These are phyloP conservation scores for Sycophaga agraensis DNA, from an alignment of 1,140 invertebrate species.

Conservation along the genomic window DNA sequence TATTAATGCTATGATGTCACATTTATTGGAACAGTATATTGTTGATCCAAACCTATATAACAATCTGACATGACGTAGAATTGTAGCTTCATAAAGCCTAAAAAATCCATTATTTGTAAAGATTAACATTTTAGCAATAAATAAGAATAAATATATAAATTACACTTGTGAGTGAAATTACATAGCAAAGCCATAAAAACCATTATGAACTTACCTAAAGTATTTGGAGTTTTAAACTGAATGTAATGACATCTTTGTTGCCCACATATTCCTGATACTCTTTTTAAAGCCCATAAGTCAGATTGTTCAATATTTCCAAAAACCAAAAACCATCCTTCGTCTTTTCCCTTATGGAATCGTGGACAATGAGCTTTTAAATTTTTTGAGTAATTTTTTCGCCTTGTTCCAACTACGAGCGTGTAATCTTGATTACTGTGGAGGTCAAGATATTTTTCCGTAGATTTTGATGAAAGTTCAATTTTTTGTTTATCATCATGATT, in stretches of 20 bases:
- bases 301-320: slow-evolving; percentile 71
- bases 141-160: too few relatives aligned
- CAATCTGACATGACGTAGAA: slow-evolving; percentile 92
- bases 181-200: neutral
- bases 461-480: slow-evolving; percentile 46
- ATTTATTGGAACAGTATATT: slow-evolving; percentile 75
- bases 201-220: slow-evolving; percentile 53
- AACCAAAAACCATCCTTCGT: slow-evolving; percentile 93
- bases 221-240: slow-evolving; percentile 67
- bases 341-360: slow-evolving; percentile 88
- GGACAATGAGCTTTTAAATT: slow-evolving; percentile 73
- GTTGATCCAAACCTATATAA: slow-evolving; percentile 94
- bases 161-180: too few relatives aligned
- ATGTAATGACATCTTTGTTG: slow-evolving; percentile 59
- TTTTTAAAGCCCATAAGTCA: slow-evolving; percentile 87
- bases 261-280: slow-evolving; percentile 54
- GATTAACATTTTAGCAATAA: too few relatives aligned
- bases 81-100: slow-evolving; percentile 75
- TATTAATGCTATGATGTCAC: slow-evolving; percentile 47
- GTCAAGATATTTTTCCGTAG: slow-evolving; percentile 58
- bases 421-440: slow-evolving; percentile 74
- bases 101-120: too few relatives aligned
- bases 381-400: slow-evolving; percentile 51
- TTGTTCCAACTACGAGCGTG: slow-evolving; percentile 64
- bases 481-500: slow-evolving; percentile 57